Base-by-base conservation (phyloP, 2,888 invertebrate species). In the Choristoneura rosaceana region DNA sequence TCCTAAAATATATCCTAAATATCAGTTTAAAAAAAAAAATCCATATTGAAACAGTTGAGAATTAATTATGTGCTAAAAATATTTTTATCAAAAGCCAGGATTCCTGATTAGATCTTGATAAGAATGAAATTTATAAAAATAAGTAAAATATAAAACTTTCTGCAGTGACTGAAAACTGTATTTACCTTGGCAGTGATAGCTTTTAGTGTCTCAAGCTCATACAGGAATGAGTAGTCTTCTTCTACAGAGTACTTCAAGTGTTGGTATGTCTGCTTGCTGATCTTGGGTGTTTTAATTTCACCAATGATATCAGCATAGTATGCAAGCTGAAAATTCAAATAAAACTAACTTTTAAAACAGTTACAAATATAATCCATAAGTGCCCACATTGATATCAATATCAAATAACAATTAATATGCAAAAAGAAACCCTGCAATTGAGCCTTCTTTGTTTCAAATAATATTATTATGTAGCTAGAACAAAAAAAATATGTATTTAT, bases 221-320 rank as follows among this genome's bases (percentile, higher is more conserved):
- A 92, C 8, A 96, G 83, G 84, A 96, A 96, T 75, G 95, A 94
- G 15, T 91, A 89, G 80, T 96, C 96, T 81, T 96, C 96, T 25
- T 96, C 95, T 50, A 94, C 85, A 10, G 82, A 82, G 47, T 79
- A 77, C 76, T 94, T 94, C 74, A 94, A 80, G 75, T 92, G 85
- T 41, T 84, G 82, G 41, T 88, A 76, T 3, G 83, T 74, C 70
- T 82, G 80, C 74, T 93, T 93, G 0, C 79, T 61, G 2, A 84
- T 79, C 74, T 91, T 91, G 0, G 88, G 82, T 14, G 84, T 82
- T 50, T 76, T 76, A 9, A 93, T 78, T 14, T 87, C 81, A 52
- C 93, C 94, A 86, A 94, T 93, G 0, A 89, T 81, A 76, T 83
- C 78, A 59, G 84, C 79, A 77, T 92, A 89, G n/a, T 88, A 82